Evolutionary conservation across 2,888 invertebrate species (phyloP).

Genomic region (Biston stratarius): DNA sequence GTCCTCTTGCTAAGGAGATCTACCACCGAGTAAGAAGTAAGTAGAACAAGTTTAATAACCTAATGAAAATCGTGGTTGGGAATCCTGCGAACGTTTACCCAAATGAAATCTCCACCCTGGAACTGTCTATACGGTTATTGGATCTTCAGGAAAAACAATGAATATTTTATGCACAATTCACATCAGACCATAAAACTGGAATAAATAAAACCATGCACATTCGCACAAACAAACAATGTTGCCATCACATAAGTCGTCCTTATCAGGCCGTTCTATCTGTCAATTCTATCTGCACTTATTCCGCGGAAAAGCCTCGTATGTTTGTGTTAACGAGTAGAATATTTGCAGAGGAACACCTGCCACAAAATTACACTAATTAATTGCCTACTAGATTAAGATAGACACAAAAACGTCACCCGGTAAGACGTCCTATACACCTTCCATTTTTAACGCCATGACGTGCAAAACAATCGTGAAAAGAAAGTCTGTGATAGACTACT

Average conservation of each 20-base stretch:
- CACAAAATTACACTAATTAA: too few species aligned
- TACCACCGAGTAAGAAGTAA: too few species aligned
- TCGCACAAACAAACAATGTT: conserved; percentile 15
- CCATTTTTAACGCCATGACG: too few species aligned
- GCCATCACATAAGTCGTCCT: conserved; percentile 11
- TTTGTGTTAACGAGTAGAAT: conserved; percentile 5
- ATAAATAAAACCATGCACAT: conserved; percentile 23
- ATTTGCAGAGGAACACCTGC: not conserved
- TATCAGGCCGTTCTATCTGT: conserved; percentile 26
- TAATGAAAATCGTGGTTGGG: too few species aligned
- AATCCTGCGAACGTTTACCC: not conserved
- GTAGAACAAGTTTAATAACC: too few species aligned
- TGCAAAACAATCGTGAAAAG: too few species aligned
- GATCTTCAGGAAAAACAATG: conserved; percentile 2
- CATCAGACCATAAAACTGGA: conserved; percentile 12
- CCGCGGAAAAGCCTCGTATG: conserved; percentile 31
- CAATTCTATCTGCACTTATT: conserved; percentile 42
- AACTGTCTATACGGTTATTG: not conserved
- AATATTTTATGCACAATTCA: conserved; percentile 16
- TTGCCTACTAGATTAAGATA: too few species aligned
- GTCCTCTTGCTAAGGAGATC: too few species aligned
- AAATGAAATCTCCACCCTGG: not conserved
- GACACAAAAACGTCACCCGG: too few species aligned
- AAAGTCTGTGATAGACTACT: too few species aligned
- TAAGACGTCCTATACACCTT: too few species aligned